phyloP scores from a whole-genome alignment of 1,140 invertebrate genomes.

The Cydia strobilella region DNA sequence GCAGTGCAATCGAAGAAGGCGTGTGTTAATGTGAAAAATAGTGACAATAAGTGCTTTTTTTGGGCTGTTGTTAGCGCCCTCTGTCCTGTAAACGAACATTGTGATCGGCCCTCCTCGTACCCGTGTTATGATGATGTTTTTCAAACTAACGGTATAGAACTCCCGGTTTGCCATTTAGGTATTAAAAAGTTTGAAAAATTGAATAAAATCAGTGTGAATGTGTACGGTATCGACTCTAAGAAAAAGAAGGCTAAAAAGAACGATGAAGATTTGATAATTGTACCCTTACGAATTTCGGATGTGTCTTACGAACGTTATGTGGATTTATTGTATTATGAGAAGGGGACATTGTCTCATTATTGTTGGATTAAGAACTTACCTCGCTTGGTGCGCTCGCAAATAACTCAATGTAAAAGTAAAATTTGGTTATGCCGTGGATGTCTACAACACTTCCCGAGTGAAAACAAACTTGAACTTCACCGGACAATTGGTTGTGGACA shows the following conservation, averaged over 20 bases:
- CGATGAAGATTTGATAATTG: neutral
- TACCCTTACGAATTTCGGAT: neutral
- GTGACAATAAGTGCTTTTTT: slow-evolving; percentile 19
- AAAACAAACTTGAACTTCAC: slow-evolving; percentile 7
- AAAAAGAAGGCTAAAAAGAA: neutral
- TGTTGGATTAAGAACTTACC: slow-evolving; percentile 14
- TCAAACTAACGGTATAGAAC: neutral
- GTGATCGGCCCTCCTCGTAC: neutral
- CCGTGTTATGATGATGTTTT: neutral
- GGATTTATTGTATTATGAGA: slow-evolving; percentile 19
- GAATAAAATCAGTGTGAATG: slow-evolving; percentile 8
- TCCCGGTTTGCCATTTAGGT: neutral
- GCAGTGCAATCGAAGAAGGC: neutral
- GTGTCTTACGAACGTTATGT: neutral
- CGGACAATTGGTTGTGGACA: neutral
- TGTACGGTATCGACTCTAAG: neutral
- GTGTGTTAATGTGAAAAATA: slow-evolving; percentile 30
- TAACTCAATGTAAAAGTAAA: neutral
- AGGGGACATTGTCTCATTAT: neutral
- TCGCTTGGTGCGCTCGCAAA: neutral
- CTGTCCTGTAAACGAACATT: neutral
- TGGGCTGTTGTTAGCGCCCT: slow-evolving; percentile 19
- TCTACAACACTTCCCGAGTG: slow-evolving; percentile 6
- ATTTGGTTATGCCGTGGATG: neutral
- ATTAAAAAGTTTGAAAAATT: slow-evolving; percentile 25